Conservation (phyloP, 1,140 invertebrate species). For the Brachionus asplanchnoidis region DNA sequence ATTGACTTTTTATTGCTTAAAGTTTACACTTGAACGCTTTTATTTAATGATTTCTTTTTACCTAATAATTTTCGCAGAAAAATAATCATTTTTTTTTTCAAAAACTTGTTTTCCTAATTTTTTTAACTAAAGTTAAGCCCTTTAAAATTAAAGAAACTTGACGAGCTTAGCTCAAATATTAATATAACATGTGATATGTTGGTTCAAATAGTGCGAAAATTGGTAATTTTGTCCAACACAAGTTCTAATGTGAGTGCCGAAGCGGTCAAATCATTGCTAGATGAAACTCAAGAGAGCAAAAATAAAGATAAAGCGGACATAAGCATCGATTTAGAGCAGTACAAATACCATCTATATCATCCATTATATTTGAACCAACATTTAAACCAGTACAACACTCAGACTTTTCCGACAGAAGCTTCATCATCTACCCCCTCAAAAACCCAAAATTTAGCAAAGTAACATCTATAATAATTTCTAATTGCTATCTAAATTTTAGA, state of each 20-base stretch:
- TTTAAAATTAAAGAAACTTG: neutral
- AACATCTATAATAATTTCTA: neutral
- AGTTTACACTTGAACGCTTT: neutral
- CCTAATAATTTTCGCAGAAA: neutral
- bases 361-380: constrained; percentile 29
- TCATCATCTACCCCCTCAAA: neutral
- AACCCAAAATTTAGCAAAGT: neutral
- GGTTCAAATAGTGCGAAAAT: constrained; percentile 13
- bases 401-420: neutral
- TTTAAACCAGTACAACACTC: constrained; percentile 23
- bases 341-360: constrained; percentile 24
- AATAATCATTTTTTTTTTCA: too few relatives aligned
- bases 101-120: neutral
- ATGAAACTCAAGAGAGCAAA: neutral
- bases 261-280: neutral
- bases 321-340: neutral
- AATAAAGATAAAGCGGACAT: neutral
- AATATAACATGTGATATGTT: constrained; percentile 30
- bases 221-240: neutral
- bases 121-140: too few relatives aligned
- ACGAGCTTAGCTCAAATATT: constrained; percentile 26
- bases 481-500: constrained; percentile 18
- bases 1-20: too few relatives aligned
- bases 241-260: constrained; percentile 8
- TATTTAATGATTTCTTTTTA: neutral